A percentile compares a stretch with the other conserved stretches of the same genome.
phyloP scores from a whole-genome alignment of 2,113 vertebrate species.

The Dunckerocampus dactyliophorus region DNA sequence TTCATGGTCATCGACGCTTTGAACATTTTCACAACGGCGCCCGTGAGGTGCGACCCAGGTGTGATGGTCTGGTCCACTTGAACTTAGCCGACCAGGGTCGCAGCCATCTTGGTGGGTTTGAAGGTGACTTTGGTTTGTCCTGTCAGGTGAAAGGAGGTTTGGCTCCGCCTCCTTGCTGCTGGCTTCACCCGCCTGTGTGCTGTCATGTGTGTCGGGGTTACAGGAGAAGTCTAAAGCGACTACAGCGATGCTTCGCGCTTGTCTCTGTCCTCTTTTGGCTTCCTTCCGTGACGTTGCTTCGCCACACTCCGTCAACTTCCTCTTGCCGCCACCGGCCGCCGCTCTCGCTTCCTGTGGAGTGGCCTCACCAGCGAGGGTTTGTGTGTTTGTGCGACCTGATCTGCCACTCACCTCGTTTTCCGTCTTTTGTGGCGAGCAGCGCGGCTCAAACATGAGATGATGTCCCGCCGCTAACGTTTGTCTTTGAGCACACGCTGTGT shows the following conservation, averaged over 20 bases:
- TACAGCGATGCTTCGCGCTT: conserved; percentile 9
- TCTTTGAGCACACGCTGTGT: conserved; percentile 33
- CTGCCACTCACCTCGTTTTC: conserved; percentile 7
- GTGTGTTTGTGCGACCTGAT: conserved; percentile 4
- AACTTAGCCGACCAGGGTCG: too few relatives aligned
- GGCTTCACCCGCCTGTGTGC: background rate
- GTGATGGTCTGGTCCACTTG: background rate
- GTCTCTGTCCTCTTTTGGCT: conserved; percentile 36
- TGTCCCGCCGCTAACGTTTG: conserved; percentile 51
- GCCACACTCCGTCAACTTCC: conserved; percentile 14
- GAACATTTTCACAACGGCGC: too few relatives aligned
- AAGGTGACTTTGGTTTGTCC: background rate
- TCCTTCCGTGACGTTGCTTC: conserved; percentile 30
- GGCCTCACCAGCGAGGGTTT: background rate
- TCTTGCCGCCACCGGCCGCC: conserved; percentile 13
- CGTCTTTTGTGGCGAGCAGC: conserved; percentile 27
- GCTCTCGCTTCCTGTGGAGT: conserved; percentile 14
- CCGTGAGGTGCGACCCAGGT: background rate
- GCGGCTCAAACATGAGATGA: conserved; percentile 12
- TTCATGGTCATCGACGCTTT: background rate
- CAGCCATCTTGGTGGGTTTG: too few relatives aligned
- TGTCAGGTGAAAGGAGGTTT: background rate
- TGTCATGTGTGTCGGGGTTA: background rate
- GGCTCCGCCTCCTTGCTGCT: background rate
- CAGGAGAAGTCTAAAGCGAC: background rate